These are phyloP conservation scores for Pristionchus entomophagus DNA, from an alignment of 2,888 invertebrate species.

Conservation along the genomic window DNA sequence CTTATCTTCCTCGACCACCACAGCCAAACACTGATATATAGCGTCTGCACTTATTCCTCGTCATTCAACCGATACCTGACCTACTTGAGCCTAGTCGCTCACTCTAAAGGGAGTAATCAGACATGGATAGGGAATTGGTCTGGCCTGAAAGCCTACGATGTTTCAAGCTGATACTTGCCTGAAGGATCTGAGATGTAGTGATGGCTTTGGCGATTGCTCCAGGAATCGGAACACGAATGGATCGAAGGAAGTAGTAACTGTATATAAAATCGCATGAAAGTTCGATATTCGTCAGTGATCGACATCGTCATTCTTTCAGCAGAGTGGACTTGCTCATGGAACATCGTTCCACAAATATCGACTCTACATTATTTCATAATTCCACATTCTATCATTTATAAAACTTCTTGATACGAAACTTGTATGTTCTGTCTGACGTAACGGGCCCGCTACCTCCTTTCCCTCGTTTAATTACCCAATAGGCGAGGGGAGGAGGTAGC, in stretches of 20 bases:
- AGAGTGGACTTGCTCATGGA: background rate
- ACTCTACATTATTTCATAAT: too few species aligned
- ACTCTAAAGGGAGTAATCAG: slow-evolving; percentile 38
- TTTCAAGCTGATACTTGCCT: slow-evolving; percentile 58
- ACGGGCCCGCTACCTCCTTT: background rate
- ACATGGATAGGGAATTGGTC: slow-evolving; percentile 55
- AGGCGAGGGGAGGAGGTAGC: background rate
- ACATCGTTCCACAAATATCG: background rate
- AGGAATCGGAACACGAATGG: slow-evolving; percentile 71
- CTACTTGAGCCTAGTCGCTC: background rate
- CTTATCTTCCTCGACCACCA: too few species aligned
- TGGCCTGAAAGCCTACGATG: too few species aligned
- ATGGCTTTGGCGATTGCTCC: slow-evolving; percentile 70
- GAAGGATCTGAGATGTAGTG: slow-evolving; percentile 69
- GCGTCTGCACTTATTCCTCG: background rate
- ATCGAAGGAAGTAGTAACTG: slow-evolving; percentile 73
- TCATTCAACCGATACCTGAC: background rate
- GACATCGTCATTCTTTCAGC: too few species aligned
- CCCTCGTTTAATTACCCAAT: background rate
- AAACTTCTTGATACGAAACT: background rate
- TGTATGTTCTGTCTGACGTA: background rate
- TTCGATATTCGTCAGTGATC: too few species aligned
- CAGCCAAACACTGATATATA: too few species aligned
- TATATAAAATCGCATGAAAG: too few species aligned
- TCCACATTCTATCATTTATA: background rate